Base-by-base conservation (phyloP, 2,113 vertebrate genomes). In the Lampris megalopsis region DNA sequence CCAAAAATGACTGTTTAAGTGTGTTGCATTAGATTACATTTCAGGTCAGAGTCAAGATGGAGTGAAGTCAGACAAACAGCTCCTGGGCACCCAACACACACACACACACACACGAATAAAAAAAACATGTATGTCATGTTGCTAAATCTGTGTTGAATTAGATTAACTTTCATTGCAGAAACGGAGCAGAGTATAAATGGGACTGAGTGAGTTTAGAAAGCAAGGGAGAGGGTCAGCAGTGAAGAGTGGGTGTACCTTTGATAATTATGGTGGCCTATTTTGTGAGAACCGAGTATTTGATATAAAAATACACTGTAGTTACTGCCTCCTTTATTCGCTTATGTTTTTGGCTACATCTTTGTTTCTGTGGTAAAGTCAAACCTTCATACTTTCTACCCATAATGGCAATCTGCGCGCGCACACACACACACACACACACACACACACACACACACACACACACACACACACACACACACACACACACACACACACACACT, bases 121-220 rank as follows among this genome's bases (percentile, higher is more conserved):
- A 73, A 48, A 36, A 67, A 62, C 54, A 35, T 58, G 57, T 61
- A 47, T 84, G 75, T 81, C 75, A 80, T 61, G 52, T 79, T 85
- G 63, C 79, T 81, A 73, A 82, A 57, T 83, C 86, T 91, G 85
- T 80, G 79, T 90, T 84, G 69, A 75, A 88, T 92, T 81, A 87
- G 52, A 6, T 35, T 47, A 75, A 53, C 50, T 41, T 61, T 86
- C 50, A 69, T 88, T 83, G 75, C 66, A 47, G 64, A 60, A 76
- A 67, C 35, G 24, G 24, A 24, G 77, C 71, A 75, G 77, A 77
- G 43, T 70, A 24, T 2, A 81, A 73, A 73, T 70, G 41, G 79
- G 80, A 77, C 74, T 0, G 38, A 79, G 75, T 6, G 6, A 73
- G 63, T 77, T 71, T 70, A 9, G 11, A 66, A 38, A 59, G 61